These are phyloP conservation scores for Paedocypris micromegethes DNA, from an alignment of 2,797 vertebrate species.

Conservation along the genomic window DNA sequence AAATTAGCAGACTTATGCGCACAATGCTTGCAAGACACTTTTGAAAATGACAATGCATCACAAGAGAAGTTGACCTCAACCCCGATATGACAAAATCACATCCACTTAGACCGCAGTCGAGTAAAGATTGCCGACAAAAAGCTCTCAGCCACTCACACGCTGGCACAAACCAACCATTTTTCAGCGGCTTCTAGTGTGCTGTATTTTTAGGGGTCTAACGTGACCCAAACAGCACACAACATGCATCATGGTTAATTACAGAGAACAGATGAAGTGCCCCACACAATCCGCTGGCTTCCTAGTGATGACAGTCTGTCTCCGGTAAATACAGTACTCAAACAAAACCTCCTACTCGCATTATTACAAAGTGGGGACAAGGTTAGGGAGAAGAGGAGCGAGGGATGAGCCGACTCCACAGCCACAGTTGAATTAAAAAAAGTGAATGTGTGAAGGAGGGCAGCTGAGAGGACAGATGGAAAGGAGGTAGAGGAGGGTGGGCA, in stretches of 20 bases:
- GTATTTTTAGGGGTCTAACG: constrained; percentile 42
- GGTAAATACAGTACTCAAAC: constrained; percentile 48
- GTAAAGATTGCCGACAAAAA: constrained; percentile 31
- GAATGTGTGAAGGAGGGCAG: constrained; percentile 13
- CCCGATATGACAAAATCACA: constrained; percentile 32
- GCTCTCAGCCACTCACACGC: constrained; percentile 13
- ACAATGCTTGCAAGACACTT: no score
- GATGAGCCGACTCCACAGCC: neutral
- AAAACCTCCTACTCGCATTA: constrained; percentile 46
- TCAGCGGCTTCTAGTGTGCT: constrained; percentile 16
- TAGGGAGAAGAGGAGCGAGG: constrained; percentile 17
- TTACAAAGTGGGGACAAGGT: constrained; percentile 36
- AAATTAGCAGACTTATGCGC: no score
- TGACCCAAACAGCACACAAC: constrained; percentile 29
- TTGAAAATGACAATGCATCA: constrained; percentile 11
- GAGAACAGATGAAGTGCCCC: constrained; percentile 39
- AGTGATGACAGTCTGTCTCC: constrained; percentile 39
- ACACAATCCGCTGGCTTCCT: constrained; percentile 15
- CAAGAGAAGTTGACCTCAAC: constrained; percentile 44
- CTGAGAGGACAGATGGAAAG: constrained; percentile 9
- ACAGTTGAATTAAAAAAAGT: constrained; percentile 13
- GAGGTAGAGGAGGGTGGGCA: constrained; percentile 22
- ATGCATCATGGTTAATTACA: constrained; percentile 48
- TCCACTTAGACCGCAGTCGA: constrained; percentile 37
- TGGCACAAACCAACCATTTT: constrained; percentile 14